A percentile compares a stretch with the other conserved stretches of the same genome.
Conservation (phyloP, 2,113 vertebrate species). For the Thalassoma bifasciatum region DNA sequence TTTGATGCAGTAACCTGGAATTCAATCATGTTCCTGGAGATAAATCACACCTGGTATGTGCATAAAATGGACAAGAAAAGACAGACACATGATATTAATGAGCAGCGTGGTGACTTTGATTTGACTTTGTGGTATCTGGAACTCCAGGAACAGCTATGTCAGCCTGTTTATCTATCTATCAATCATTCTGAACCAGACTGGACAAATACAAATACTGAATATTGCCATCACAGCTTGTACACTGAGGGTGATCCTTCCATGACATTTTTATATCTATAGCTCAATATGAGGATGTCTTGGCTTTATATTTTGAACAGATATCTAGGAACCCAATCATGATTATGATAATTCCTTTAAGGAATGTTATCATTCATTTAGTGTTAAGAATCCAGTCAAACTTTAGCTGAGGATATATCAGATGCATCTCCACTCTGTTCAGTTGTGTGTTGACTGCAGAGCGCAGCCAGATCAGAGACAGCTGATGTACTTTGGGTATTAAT, state of each 20-base stretch:
- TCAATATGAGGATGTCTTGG: not conserved
- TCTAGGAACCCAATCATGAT: not conserved
- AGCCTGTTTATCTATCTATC: not conserved
- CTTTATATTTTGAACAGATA: not conserved
- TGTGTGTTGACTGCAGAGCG: no score
- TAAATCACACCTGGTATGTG: constrained; percentile 46
- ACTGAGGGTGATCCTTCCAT: not conserved
- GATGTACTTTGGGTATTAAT: no score
- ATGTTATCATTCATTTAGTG: no score
- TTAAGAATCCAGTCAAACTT: no score
- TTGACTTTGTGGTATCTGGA: not conserved
- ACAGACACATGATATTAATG: not conserved
- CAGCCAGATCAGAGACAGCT: no score
- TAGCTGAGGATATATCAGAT: no score
- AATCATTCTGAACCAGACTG: not conserved
- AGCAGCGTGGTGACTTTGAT: not conserved
- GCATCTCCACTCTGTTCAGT: no score
- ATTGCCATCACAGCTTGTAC: not conserved
- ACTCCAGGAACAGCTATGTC: not conserved
- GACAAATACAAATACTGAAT: not conserved
- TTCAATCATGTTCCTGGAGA: constrained; percentile 44
- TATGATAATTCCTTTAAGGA: not conserved
- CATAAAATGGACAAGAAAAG: constrained; percentile 15
- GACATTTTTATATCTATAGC: not conserved
- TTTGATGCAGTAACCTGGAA: constrained; percentile 67